Evolutionary conservation across 2,888 invertebrate genomes (phyloP).

Genomic region (Carterocephalus palaemon): DNA sequence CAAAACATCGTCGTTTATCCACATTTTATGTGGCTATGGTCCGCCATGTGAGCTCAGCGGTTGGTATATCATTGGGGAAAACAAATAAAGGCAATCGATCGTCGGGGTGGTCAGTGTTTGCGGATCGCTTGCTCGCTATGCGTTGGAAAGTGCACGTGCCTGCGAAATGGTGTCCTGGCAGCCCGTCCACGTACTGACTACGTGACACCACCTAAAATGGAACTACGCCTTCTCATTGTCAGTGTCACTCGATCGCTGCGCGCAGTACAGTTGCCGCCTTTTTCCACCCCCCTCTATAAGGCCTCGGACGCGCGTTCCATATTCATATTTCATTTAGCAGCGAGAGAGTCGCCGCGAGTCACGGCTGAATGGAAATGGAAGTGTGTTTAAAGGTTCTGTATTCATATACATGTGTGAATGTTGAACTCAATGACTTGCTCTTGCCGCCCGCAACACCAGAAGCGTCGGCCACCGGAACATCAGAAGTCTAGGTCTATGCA

Average conservation of each 20-base stretch:
- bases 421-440: too few species aligned
- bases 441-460: too few species aligned
- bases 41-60: slow-evolving; percentile 4
- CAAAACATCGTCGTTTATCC: neutral
- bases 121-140: slow-evolving; percentile 51
- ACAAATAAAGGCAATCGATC: slow-evolving; percentile 2
- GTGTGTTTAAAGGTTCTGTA: slow-evolving; percentile 30
- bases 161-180: slow-evolving; percentile 38
- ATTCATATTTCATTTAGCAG: slow-evolving; percentile 57
- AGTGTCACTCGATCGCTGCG: slow-evolving; percentile 69
- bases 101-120: slow-evolving; percentile 22
- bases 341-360: slow-evolving; percentile 48
- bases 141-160: slow-evolving; percentile 66
- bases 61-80: neutral
- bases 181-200: slow-evolving; percentile 59
- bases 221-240: slow-evolving; percentile 58
- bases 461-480: too few species aligned
- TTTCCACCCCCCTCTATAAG: slow-evolving; percentile 53
- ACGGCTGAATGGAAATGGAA: slow-evolving; percentile 37
- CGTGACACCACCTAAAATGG: slow-evolving; percentile 65
- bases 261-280: slow-evolving; percentile 69
- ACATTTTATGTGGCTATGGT: slow-evolving; percentile 1
- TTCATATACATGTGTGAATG: too few species aligned
- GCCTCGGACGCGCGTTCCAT: slow-evolving; percentile 59
- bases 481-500: too few species aligned